phyloP scores from a whole-genome alignment of 2,888 invertebrate genomes.

The Dryobota labecula region DNA sequence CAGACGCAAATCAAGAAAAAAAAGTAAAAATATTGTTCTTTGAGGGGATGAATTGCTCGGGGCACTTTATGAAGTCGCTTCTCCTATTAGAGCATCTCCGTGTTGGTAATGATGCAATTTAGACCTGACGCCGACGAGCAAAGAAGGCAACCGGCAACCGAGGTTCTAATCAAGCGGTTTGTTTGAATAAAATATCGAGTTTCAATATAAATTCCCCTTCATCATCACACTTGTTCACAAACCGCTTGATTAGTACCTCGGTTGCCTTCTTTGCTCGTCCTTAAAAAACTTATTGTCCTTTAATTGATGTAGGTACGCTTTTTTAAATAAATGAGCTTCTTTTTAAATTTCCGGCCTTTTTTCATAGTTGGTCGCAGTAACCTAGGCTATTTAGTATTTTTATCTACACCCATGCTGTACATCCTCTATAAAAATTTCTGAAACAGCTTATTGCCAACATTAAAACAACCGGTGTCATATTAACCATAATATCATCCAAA shows the following conservation, averaged over 20 bases:
- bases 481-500: no score
- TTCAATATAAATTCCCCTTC: background rate
- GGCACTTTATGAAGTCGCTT: constrained; percentile 63
- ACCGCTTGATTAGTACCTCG: no score
- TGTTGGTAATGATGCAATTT: constrained; percentile 72
- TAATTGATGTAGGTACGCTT: no score
- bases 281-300: background rate
- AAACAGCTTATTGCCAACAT: no score
- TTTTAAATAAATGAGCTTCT: no score
- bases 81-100: constrained; percentile 62
- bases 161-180: constrained; percentile 33
- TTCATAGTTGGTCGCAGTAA: no score
- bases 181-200: background rate
- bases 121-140: constrained; percentile 46
- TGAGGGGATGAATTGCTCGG: constrained; percentile 60
- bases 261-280: no score
- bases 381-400: no score
- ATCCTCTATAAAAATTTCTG: no score
- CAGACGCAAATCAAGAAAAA: constrained; percentile 50
- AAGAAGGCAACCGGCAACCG: constrained; percentile 7
- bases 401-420: no score
- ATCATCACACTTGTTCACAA: background rate
- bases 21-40: constrained; percentile 53
- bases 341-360: no score
- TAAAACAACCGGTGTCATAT: no score